A percentile compares a stretch with the other conserved stretches of the same genome.
These are phyloP conservation scores for Xyrauchen texanus DNA, from an alignment of 2,113 vertebrate genomes.

Conservation along the genomic window DNA sequence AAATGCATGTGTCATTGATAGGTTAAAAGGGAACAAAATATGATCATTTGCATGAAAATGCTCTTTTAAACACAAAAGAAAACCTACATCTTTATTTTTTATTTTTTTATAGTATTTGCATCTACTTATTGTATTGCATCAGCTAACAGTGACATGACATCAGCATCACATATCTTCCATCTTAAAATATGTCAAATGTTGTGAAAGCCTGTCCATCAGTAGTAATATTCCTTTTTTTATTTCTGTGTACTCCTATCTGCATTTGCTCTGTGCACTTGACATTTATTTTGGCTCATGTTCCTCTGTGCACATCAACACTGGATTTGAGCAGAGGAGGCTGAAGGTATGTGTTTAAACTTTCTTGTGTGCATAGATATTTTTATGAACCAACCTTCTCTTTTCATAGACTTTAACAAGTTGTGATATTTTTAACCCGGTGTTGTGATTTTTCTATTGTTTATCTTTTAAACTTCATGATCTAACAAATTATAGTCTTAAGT, in stretches of 20 bases:
- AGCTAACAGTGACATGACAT: constrained; percentile 48
- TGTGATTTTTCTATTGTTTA: too few relatives aligned
- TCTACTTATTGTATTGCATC: constrained; percentile 46
- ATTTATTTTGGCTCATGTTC: constrained; percentile 76
- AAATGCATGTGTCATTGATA: neutral
- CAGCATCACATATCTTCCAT: constrained; percentile 45
- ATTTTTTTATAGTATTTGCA: constrained; percentile 33
- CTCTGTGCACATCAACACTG: constrained; percentile 34
- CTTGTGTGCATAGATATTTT: neutral
- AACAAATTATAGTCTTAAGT: too few relatives aligned
- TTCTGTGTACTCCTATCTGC: too few relatives aligned
- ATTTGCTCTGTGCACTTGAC: constrained; percentile 74
- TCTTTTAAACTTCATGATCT: too few relatives aligned
- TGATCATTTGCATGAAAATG: constrained; percentile 63
- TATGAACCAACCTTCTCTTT: too few relatives aligned
- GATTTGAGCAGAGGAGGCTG: constrained; percentile 84
- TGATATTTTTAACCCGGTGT: too few relatives aligned
- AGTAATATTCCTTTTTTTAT: constrained; percentile 54
- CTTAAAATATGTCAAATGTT: constrained; percentile 25
- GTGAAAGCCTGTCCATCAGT: constrained; percentile 24
- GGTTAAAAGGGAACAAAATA: constrained; percentile 45
- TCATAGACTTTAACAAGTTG: too few relatives aligned
- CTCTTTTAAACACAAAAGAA: constrained; percentile 43
- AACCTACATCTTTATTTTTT: neutral
- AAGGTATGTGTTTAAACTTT: constrained; percentile 78